Base-by-base conservation (phyloP, 2,888 invertebrate genomes). In the Andricus quercusramuli region DNA sequence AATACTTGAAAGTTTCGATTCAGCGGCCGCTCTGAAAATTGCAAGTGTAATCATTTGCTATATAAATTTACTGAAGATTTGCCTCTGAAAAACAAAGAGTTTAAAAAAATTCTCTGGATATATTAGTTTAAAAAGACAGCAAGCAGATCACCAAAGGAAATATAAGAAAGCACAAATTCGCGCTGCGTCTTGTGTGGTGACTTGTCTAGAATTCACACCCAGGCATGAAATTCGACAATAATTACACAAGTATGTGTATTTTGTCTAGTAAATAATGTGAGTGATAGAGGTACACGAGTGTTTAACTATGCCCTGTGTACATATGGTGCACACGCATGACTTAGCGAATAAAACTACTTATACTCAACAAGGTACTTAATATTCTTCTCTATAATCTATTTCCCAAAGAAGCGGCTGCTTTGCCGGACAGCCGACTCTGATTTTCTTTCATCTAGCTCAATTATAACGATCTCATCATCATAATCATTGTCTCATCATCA, bases 341-440 rank as follows among this genome's bases (percentile, higher is more conserved):
- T 89, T 88, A 88, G 87, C 88, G 86, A 88, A 88, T 89, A 85
- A 84, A 89, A 86, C 90, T 91, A 91, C 89, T 91, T 92, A 91
- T 89, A 90, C 84, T 91, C 91, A 90, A 92, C 90, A 91, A 92
- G 92, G 91, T 92, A 92, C 91, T 91, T 89, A 89, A 89, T 90
- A 90, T 87, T 87, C 84, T 86, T 85, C 37, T 64, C 59, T 62
- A 65, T n/a, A 77, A 64, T 64, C 64, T 78, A 59, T 13, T 74
- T 59, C 74, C 56, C 56, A 59, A 59, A 74, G 56, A 74, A 70
- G 32, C 29, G 74, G 20, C 56, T 22, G 29, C 6, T 81, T 78
- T 77, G n/a, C 37, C 25, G 56, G 70, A 56, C 64, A 74, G 74
- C 74, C 74, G n/a, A 56, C 56, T 74, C 47, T 29, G 89, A 90